A percentile compares a stretch with the other conserved stretches of the same genome.
phyloP scores from a whole-genome alignment of 2,888 invertebrate species.

The Spodoptera picta region DNA sequence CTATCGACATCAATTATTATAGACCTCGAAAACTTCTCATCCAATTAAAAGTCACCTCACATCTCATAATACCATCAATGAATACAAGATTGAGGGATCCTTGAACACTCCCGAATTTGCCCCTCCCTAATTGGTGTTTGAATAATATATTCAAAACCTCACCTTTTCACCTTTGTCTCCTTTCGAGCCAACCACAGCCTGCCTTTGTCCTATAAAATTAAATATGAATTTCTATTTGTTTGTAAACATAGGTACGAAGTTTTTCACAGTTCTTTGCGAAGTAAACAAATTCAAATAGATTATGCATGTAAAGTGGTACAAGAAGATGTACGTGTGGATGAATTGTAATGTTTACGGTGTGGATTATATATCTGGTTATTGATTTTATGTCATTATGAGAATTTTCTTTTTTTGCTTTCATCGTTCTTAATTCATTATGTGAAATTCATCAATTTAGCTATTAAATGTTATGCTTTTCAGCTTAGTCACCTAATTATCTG shows the following conservation, averaged over 20 bases:
- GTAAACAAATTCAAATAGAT: neutral
- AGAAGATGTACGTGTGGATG: no score
- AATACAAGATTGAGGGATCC: conserved; percentile 31
- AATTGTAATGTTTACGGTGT: no score
- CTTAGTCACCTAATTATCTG: no score
- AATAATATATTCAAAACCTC: conserved; percentile 46
- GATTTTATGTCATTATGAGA: no score
- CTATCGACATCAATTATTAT: conserved; percentile 2
- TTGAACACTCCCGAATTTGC: conserved; percentile 34
- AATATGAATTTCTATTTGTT: conserved; percentile 41
- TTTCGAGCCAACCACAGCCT: conserved; percentile 58
- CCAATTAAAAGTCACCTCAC: conserved; percentile 33
- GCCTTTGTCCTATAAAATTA: conserved; percentile 61
- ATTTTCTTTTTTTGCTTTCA: no score
- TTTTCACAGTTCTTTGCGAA: conserved; percentile 19
- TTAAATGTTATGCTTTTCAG: no score
- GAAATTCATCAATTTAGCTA: no score
- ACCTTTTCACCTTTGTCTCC: conserved; percentile 85
- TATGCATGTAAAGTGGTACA: neutral
- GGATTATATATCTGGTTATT: no score
- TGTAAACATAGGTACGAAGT: conserved; percentile 35
- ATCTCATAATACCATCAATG: conserved; percentile 28
- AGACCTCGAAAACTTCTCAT: conserved; percentile 9
- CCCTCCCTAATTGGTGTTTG: conserved; percentile 47
- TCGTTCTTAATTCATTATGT: no score